Evolutionary conservation across 2,113 vertebrate genomes (phyloP), one percentile per base, ranked within the genome.

Genomic region (Ammospiza caudacuta): DNA sequence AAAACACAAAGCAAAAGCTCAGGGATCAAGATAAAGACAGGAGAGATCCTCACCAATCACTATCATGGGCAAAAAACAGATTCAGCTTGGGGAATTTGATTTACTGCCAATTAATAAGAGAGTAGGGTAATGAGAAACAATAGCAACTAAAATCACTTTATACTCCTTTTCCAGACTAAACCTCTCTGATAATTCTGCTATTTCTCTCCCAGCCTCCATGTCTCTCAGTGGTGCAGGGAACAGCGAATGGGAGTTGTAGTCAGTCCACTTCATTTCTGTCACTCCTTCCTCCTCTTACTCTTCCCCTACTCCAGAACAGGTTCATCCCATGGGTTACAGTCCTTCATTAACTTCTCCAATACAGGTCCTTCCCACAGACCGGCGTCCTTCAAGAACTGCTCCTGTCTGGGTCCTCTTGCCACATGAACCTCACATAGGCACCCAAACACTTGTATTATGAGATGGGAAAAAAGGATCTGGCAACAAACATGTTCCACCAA

Each of bases 361-460:
- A 76, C 2, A 35, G 6, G 8, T 58, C 25, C 44, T 43, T 49
- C 21, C 29, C 35, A 59, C 10, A 13, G 37, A 12, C 66, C 44
- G 43, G 2, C 54, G 43, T 18, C 37, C 51, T 69, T 22, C 28
- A 54, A 11, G 5, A 75, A 66, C 29, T 31, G 8, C 44, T 64
- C 62, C 9, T 6, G 31, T 20, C 7, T 11, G 15, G 12, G 20
- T 52, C 11, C 17, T 57, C 58, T 43, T 80, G 58, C 23, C 67
- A 68, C 0, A 0, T 4, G 18, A 88, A 79, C 9, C 9, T 20
- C 39, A 29, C 7, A 49, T 1, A 66, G 35, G 18, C 29, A 86
- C 8, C 9, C 11, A 39, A 87, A 75, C 28, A 22, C 39, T 28
- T 31, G 2, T 37, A 63, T 8, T 27, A 43, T 4, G 6, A 89